Evolutionary conservation across 2,888 invertebrate species (phyloP).

Genomic region (Zygogramma bicolorata): DNA sequence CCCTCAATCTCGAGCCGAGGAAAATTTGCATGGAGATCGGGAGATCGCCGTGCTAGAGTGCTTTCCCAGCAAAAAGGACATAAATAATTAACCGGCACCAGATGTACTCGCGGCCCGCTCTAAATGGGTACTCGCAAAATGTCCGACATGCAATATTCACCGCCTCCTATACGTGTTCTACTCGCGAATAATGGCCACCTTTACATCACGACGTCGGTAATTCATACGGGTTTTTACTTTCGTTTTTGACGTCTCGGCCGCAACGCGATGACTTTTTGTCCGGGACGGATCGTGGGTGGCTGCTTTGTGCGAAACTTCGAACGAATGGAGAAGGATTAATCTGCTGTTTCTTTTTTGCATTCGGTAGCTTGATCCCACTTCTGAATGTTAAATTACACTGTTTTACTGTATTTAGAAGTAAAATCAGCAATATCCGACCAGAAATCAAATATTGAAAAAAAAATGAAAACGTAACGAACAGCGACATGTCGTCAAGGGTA

Average conservation of each 20-base stretch:
- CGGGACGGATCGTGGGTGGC: background rate
- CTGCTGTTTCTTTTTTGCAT: background rate
- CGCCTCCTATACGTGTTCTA: conserved; percentile 34
- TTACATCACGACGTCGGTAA: conserved; percentile 19
- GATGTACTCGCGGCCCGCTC: conserved; percentile 37
- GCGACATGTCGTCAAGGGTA: too few relatives aligned
- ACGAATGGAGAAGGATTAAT: background rate
- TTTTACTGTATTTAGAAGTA: background rate
- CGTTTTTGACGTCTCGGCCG: background rate
- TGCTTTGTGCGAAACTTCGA: background rate
- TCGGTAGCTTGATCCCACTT: background rate
- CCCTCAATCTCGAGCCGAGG: conserved; percentile 10
- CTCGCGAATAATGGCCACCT: conserved; percentile 24
- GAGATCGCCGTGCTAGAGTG: conserved; percentile 26
- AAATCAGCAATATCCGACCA: too few relatives aligned
- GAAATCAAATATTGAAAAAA: background rate
- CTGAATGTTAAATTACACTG: background rate
- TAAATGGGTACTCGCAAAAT: conserved; percentile 40
- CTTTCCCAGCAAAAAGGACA: conserved; percentile 37
- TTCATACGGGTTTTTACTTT: conserved; percentile 17
- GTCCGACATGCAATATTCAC: conserved; percentile 44
- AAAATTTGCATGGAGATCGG: conserved; percentile 37
- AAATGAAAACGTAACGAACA: background rate
- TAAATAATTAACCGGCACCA: conserved; percentile 44
- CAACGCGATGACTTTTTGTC: background rate